Percentiles rank a stretch among this genome's conserved stretches.
These are phyloP conservation scores for Pammene fasciana DNA, from an alignment of 2,888 invertebrate genomes.

Conservation along the genomic window DNA sequence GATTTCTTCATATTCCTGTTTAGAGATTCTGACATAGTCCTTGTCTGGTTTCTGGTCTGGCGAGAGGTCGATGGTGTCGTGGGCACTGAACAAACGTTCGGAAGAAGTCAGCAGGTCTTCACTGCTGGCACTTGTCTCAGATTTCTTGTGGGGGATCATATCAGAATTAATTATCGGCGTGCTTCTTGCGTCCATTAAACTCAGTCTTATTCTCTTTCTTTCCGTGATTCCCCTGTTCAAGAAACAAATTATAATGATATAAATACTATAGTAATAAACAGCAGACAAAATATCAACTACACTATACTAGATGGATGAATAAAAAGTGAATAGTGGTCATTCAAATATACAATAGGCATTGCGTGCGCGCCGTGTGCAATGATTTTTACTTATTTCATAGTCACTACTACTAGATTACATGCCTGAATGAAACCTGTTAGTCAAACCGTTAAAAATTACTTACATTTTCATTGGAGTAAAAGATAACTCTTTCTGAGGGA, in stretches of 20 bases:
- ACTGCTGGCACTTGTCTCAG: constrained; percentile 73
- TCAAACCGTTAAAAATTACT: constrained; percentile 59
- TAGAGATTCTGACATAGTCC: constrained; percentile 88
- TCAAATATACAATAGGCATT: too few species aligned
- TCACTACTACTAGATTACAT: too few species aligned
- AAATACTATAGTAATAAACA: neutral
- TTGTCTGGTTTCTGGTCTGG: constrained; percentile 73
- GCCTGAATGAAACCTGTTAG: too few species aligned
- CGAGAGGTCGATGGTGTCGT: constrained; percentile 75
- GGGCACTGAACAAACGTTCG: constrained; percentile 72
- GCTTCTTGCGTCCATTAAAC: constrained; percentile 73
- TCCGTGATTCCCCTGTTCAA: constrained; percentile 70
- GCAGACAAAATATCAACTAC: too few species aligned
- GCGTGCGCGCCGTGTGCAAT: too few species aligned
- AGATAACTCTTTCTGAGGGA: constrained; percentile 85
- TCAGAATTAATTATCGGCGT: constrained; percentile 71
- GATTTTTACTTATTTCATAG: too few species aligned
- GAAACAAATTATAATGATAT: constrained; percentile 11
- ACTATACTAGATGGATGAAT: too few species aligned
- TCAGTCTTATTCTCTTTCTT: constrained; percentile 75
- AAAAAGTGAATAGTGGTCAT: too few species aligned
- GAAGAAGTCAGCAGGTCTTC: constrained; percentile 75
- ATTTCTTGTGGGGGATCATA: constrained; percentile 66
- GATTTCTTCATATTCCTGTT: constrained; percentile 90
- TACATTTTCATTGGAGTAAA: constrained; percentile 85